Base-by-base conservation (phyloP, 1,140 invertebrate species). In the Drosophila lowei region DNA sequence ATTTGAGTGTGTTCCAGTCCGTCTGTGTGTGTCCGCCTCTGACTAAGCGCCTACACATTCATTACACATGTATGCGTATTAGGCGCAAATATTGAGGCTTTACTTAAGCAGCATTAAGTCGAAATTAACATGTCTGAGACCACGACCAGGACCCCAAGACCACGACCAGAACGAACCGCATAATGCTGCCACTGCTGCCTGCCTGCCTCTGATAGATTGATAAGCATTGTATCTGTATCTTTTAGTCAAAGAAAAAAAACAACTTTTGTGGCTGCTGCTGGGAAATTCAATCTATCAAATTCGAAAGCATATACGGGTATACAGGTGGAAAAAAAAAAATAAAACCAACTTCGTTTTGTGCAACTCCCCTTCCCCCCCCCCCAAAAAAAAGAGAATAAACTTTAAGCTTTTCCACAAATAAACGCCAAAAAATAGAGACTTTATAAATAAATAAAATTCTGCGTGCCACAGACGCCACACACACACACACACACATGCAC, bases 81-180 rank as follows among this genome's bases (percentile, higher is more conserved):
- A 86, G 81, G 83, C 77, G 81, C 81, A 86, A 86, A 86, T 86
- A 86, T 86, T 86, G 83, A 61, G 81, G 81, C 78, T 86, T 86
- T 86, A 78, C 81, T 86, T 86, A 88, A 86, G 86, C 81, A 86
- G 81, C 81, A 86, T 86, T 86, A 86, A 86, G 83, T 88, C 70
- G 77, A 81, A 86, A 86, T 86, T 88, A 86, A 86, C 81, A 86
- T 86, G 81, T 86, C 81, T 86, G 64, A 86, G 60, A 63, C 81
- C 66, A 58, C 66, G 38, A 44, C 9, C 46, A 71, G 2, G 21
- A 23, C 21, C 21, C 21, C 21, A 23, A 23, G 21, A 23, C 81
- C 66, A 58, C 67, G 38, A 42, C 9, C 47, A 72, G 13, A 53
- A 41, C n/a, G 25, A 46, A 9, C 42, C 23, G 25, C 16, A 38